These are phyloP conservation scores for Patella vulgata DNA, from an alignment of 1,140 invertebrate species.

Conservation along the genomic window DNA sequence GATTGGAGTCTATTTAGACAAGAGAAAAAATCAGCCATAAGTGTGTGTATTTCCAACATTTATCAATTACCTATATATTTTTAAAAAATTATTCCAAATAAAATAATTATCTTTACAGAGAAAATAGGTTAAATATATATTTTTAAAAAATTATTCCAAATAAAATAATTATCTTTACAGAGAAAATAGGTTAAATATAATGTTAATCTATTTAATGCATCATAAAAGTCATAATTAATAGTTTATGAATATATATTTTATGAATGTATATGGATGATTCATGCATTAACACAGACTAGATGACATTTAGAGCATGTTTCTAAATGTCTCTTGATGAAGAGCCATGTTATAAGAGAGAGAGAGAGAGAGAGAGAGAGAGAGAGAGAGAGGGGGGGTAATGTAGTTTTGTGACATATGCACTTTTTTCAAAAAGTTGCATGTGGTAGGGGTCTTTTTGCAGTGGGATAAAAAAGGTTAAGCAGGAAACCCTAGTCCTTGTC, in stretches of 20 bases:
- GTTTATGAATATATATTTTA: not conserved
- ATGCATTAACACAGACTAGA: not conserved
- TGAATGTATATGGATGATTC: not conserved
- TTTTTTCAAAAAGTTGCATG: not conserved
- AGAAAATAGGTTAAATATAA: not conserved
- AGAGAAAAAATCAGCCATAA: too few species aligned
- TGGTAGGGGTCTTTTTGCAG: too few species aligned
- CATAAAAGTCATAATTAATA: not conserved
- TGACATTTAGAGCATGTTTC: not conserved
- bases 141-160: not conserved
- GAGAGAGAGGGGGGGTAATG: slow-evolving; percentile 2
- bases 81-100: not conserved
- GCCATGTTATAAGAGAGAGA: not conserved
- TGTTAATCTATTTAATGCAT: not conserved
- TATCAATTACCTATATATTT: not conserved
- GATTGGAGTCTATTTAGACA: too few species aligned
- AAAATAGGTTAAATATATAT: not conserved
- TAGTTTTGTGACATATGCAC: not conserved
- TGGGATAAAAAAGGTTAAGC: too few species aligned
- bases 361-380: slow-evolving; percentile 14
- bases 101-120: too few species aligned
- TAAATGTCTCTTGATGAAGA: not conserved
- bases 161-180: not conserved
- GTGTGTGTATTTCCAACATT: too few species aligned
- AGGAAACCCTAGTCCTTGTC: too few species aligned